These are phyloP conservation scores for Diabrotica virgifera DNA, from an alignment of 1,140 invertebrate species.

Conservation along the genomic window DNA sequence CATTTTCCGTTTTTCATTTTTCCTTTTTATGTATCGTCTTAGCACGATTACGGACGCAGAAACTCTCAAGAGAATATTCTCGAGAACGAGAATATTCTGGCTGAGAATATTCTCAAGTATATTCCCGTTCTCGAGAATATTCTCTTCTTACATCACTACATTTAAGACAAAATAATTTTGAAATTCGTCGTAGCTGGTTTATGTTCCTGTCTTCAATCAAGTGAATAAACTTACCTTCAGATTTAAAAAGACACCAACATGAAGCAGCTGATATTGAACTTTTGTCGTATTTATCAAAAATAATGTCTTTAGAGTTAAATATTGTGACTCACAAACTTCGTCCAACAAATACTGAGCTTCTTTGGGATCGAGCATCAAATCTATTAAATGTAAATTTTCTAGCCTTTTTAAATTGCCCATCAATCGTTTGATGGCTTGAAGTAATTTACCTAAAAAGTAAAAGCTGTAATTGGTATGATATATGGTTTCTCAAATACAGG, in stretches of 20 bases:
- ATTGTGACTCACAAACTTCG: constrained; percentile 66
- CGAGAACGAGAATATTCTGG: too few relatives aligned
- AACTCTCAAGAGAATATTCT: too few relatives aligned
- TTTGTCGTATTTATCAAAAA: constrained; percentile 75
- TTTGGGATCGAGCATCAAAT: constrained; percentile 70
- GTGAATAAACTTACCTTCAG: constrained; percentile 54
- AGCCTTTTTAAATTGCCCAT: constrained; percentile 67
- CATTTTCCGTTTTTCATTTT: too few relatives aligned
- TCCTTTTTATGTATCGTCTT: too few relatives aligned
- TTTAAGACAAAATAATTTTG: too few relatives aligned
- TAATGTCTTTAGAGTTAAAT: constrained; percentile 61
- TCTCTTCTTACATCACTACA: too few relatives aligned
- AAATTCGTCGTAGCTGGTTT: too few relatives aligned
- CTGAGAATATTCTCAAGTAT: too few relatives aligned
- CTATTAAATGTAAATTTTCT: constrained; percentile 66
- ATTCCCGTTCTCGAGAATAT: too few relatives aligned
- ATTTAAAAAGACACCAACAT: constrained; percentile 75
- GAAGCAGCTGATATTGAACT: constrained; percentile 68
- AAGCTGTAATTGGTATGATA: background rate
- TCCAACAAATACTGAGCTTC: constrained; percentile 73
- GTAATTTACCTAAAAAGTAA: constrained; percentile 50
- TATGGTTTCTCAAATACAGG: too few relatives aligned
- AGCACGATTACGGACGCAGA: too few relatives aligned
- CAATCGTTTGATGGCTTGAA: constrained; percentile 67
- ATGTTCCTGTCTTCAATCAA: too few relatives aligned